These are phyloP conservation scores for Linyphia triangularis DNA, from an alignment of 2,888 invertebrate species.

Conservation along the genomic window DNA sequence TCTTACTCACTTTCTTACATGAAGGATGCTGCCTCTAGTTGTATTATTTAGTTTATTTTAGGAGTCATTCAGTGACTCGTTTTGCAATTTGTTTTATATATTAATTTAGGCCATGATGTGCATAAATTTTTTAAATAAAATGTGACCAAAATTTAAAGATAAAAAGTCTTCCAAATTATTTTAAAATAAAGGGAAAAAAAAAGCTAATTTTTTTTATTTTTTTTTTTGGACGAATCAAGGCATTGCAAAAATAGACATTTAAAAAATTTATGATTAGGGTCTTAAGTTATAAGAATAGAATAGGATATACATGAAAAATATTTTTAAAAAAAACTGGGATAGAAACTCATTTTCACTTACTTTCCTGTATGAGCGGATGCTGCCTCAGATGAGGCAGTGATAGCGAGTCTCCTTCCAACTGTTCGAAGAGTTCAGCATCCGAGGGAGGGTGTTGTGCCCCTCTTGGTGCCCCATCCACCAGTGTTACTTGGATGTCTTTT, in stretches of 20 bases:
- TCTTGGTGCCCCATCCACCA: constrained; percentile 25
- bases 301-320: background rate
- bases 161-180: background rate
- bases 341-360: constrained; percentile 18
- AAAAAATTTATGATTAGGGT: too few species aligned
- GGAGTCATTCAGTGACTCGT: too few species aligned
- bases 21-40: too few species aligned
- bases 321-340: background rate
- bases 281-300: too few species aligned
- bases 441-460: background rate
- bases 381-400: constrained; percentile 24
- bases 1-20: too few species aligned
- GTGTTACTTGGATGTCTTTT: constrained; percentile 36
- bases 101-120: too few species aligned
- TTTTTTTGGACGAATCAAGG: background rate
- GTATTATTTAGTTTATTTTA: too few species aligned
- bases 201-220: background rate
- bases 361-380: constrained; percentile 36
- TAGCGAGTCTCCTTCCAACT: constrained; percentile 33
- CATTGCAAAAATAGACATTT: too few species aligned
- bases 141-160: background rate
- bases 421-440: constrained; percentile 38
- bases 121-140: too few species aligned
- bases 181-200: background rate
- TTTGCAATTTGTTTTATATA: too few species aligned